phyloP scores from a whole-genome alignment of 2,797 vertebrate species.

The Phoebastria nigripes region DNA sequence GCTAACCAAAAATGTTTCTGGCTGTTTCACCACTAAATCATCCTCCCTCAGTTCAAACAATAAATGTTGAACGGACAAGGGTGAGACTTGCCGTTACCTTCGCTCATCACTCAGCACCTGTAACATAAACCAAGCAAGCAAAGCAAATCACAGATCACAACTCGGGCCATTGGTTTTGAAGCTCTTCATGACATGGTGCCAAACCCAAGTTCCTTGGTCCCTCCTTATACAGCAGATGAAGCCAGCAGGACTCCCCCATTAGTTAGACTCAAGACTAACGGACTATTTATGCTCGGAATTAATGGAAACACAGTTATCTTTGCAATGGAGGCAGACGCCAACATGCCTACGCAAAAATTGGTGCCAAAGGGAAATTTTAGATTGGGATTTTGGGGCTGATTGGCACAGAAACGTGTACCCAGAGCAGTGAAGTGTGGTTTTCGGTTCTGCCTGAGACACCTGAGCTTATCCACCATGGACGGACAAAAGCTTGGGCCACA shows the following conservation, averaged over 20 bases:
- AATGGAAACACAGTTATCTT: not conserved
- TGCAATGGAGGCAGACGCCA: not conserved
- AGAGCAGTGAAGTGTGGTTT: not conserved
- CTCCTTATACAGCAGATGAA: not conserved
- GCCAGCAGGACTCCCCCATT: not conserved
- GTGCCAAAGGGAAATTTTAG: not conserved
- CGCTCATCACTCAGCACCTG: fast-evolving
- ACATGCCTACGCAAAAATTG: not conserved
- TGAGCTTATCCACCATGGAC: not conserved
- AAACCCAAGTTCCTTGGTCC: not conserved
- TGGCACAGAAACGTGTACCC: not conserved
- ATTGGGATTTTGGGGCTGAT: not conserved
- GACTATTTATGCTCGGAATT: not conserved
- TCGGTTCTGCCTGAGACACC: not conserved
- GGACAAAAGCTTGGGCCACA: not conserved
- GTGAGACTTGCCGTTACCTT: not conserved
- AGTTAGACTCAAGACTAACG: not conserved
- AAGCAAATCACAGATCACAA: not conserved
- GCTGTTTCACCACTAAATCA: not conserved
- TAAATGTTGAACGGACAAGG: not conserved
- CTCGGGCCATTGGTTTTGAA: fast-evolving
- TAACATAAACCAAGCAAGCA: not conserved
- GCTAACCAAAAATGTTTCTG: not conserved
- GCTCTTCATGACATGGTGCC: not conserved
- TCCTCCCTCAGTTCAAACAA: no score